phyloP scores from a whole-genome alignment of 2,113 vertebrate species.

The Notiomystis cincta region DNA sequence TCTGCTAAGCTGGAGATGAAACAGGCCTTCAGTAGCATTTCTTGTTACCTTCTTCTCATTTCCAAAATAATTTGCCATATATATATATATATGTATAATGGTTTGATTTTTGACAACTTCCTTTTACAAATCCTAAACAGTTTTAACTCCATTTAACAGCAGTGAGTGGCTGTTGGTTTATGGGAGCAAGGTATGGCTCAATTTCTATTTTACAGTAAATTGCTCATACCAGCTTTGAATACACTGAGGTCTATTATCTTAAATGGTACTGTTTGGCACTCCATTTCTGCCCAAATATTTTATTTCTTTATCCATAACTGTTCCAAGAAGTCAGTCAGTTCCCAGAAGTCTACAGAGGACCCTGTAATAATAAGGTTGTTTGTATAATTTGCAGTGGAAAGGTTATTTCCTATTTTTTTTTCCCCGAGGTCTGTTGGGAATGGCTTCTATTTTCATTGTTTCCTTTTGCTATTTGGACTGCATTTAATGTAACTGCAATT shows the following conservation, averaged over 20 bases:
- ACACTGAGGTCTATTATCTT: not conserved
- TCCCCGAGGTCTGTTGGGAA: not conserved
- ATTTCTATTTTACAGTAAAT: not conserved
- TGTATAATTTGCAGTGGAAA: not conserved
- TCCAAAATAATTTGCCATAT: not conserved
- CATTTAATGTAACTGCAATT: not conserved
- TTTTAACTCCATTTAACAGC: not conserved
- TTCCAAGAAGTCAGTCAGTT: not conserved
- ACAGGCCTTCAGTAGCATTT: accelerated
- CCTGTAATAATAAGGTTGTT: not conserved
- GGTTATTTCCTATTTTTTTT: not conserved
- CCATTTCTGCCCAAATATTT: not conserved
- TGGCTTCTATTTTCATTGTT: not conserved
- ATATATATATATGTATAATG: not conserved
- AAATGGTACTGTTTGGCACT: not conserved
- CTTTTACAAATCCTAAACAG: not conserved
- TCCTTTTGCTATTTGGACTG: not conserved
- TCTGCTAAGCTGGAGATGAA: not conserved
- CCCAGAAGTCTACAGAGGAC: not conserved
- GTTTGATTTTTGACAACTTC: not conserved
- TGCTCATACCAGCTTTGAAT: not conserved
- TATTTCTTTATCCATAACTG: not conserved
- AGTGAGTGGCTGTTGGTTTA: not conserved
- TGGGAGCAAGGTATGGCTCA: not conserved
- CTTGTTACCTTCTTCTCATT: too few relatives aligned